Evolutionary conservation across 2,888 invertebrate genomes (phyloP), one percentile per base, ranked within the genome.

Genomic region (Diploptera punctata): DNA sequence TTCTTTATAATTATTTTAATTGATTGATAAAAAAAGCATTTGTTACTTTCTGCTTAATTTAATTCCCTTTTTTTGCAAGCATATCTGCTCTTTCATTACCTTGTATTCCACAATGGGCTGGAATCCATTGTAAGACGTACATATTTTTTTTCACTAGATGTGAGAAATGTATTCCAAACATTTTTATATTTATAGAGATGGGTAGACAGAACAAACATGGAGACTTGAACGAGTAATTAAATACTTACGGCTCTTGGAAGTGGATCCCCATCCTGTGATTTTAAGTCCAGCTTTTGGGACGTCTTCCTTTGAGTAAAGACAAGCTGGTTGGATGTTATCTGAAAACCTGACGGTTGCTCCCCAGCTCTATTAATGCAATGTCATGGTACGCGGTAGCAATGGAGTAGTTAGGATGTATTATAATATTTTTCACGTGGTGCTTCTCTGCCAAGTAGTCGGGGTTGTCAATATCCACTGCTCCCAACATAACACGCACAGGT

Each of bases 351-450:
- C 71, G 7, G n/a, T 3, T 33, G 5, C 69, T 13, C 19, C 65
- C 72, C 26, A 79, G 73, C 33, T 77, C 75, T 9, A 79, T 70
- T 16, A 79, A 67, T 9, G 75, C 78, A 16, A 78, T 73, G 74
- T 78, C 78, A 67, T 78, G 70, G 69, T 78, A 78, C n/a, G 73
- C 54, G 3, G 33, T 52, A 9, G 29, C 72, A n/a, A 74, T 54
- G 29, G 73, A 70, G 74, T 77, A 77, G 3, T 73, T 73, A 0
- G 78, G 78, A 47, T 78, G 76, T 24, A 72, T 18, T 13, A 75
- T 60, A 29, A 75, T 72, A 26, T 71, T 47, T 43, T 65, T 52
- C 5, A 78, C 73, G 2, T 62, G 69, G 24, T 44, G 62, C 52
- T 52, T 67, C 61, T 68, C 24, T 7, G 72, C 47, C 57, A 57